These are phyloP conservation scores for Apogon talboti DNA, from an alignment of 2,797 vertebrate species.

Conservation along the genomic window DNA sequence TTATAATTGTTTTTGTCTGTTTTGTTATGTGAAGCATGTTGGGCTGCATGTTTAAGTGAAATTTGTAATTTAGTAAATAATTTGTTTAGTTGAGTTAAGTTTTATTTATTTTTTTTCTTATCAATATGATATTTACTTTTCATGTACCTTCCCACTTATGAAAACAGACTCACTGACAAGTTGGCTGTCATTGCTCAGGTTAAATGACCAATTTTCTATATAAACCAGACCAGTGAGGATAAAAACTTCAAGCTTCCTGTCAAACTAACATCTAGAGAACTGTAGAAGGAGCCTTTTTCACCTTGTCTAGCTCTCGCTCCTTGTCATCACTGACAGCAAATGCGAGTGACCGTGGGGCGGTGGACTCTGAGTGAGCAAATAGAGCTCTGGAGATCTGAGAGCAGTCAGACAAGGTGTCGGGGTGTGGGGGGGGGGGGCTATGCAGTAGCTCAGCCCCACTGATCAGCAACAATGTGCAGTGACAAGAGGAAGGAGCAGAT, in stretches of 20 bases:
- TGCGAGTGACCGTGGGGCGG: conserved; percentile 18
- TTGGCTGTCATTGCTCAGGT: no score
- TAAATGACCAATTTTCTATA: no score
- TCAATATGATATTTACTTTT: no score
- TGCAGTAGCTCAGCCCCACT: conserved; percentile 27
- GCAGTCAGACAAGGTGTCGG: conserved; percentile 51
- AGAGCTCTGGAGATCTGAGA: conserved; percentile 39
- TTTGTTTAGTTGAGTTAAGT: no score
- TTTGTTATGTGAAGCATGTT: no score
- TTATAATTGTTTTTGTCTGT: no score
- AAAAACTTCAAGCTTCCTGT: neutral
- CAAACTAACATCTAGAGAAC: neutral
- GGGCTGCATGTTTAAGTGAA: no score
- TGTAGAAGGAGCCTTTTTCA: conserved; percentile 10
- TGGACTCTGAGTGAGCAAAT: conserved; percentile 22
- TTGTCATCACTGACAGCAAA: conserved; percentile 22
- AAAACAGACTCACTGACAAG: no score
- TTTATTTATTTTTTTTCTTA: no score
- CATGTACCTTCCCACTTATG: no score
- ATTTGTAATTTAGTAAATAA: no score
- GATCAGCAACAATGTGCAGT: conserved; percentile 64
- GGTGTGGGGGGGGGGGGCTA: conserved; percentile 53
- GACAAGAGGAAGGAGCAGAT: conserved; percentile 64
- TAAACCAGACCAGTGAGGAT: neutral
- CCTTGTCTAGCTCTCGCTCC: conserved; percentile 17